Evolutionary conservation across 2,113 vertebrate species (phyloP).

Genomic region (Lasiurus cinereus): DNA sequence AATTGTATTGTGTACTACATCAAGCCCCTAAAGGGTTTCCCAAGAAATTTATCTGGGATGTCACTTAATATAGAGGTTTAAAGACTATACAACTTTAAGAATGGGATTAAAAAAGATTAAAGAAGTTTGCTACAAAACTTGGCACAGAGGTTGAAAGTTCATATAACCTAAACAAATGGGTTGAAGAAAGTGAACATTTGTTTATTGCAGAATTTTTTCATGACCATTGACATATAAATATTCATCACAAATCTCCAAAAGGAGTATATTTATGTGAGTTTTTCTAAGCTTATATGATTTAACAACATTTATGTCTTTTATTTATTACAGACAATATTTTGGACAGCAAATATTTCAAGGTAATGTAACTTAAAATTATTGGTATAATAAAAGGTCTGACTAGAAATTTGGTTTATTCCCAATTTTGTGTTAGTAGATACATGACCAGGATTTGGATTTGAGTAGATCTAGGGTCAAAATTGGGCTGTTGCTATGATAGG

Average conservation of each 20-base stretch:
- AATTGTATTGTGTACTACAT: not conserved
- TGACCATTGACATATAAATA: not conserved
- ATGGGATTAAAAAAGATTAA: not conserved
- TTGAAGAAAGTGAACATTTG: not conserved
- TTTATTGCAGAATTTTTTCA: not conserved
- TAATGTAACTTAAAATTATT: not conserved
- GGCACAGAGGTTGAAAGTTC: not conserved
- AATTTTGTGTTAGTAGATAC: not conserved
- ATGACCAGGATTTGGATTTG: not conserved
- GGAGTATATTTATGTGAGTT: not conserved
- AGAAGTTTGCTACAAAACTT: not conserved
- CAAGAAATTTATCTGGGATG: not conserved
- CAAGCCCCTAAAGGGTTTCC: not conserved
- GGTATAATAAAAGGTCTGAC: not conserved
- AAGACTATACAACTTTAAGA: not conserved
- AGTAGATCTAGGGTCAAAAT: not conserved
- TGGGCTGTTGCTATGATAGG: not conserved
- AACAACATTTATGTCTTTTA: not conserved
- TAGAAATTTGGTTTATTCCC: not conserved
- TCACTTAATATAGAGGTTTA: not conserved
- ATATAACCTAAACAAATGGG: not conserved
- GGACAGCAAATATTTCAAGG: not conserved
- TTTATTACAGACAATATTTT: not conserved
- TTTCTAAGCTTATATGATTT: slow-evolving; percentile 9
- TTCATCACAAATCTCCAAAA: not conserved